Percentiles rank a stretch among this genome's conserved stretches.
Conservation (phyloP, 2,113 vertebrate species). For the Halichoeres trimaculatus region DNA sequence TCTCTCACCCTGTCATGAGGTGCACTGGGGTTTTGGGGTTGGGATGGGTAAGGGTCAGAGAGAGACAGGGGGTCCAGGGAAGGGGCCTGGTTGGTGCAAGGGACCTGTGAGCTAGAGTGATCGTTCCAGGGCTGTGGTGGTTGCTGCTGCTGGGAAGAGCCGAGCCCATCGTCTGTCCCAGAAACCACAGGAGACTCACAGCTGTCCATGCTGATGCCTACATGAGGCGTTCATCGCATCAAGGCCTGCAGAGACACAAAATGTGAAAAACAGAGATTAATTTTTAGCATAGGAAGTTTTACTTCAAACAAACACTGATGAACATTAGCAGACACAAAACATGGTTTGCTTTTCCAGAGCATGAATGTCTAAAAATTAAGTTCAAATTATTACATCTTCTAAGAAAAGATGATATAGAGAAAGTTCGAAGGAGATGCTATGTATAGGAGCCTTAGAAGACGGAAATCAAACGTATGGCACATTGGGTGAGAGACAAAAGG, state of each 20-base stretch:
- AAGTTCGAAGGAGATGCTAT: slow-evolving; percentile 46
- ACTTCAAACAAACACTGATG: background rate
- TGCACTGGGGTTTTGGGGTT: slow-evolving; percentile 74
- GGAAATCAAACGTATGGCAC: slow-evolving; percentile 68
- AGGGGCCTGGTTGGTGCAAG: slow-evolving; percentile 89
- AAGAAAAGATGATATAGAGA: slow-evolving; percentile 41
- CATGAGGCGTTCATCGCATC: slow-evolving; percentile 99
- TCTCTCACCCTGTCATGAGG: slow-evolving; percentile 82
- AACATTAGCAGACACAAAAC: slow-evolving; percentile 10
- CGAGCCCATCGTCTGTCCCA: slow-evolving; percentile 99
- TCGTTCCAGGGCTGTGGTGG: slow-evolving; percentile 93
- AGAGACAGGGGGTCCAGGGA: slow-evolving; percentile 90
- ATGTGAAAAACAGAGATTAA: slow-evolving; percentile 13
- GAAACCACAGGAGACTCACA: slow-evolving; percentile 99
- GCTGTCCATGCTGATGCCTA: slow-evolving; percentile 99
- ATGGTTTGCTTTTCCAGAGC: slow-evolving; percentile 28
- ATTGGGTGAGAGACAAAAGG: slow-evolving; percentile 73
- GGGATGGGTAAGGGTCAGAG: slow-evolving; percentile 78
- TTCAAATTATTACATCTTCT: slow-evolving; percentile 23
- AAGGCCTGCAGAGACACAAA: slow-evolving; percentile 85
- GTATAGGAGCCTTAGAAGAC: slow-evolving; percentile 38
- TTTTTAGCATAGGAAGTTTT: slow-evolving; percentile 4
- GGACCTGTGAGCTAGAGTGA: slow-evolving; percentile 90
- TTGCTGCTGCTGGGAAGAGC: slow-evolving; percentile 91
- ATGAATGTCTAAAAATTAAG: slow-evolving; percentile 3